phyloP scores from a whole-genome alignment of 2,797 vertebrate genomes.

The Numenius phaeopus region DNA sequence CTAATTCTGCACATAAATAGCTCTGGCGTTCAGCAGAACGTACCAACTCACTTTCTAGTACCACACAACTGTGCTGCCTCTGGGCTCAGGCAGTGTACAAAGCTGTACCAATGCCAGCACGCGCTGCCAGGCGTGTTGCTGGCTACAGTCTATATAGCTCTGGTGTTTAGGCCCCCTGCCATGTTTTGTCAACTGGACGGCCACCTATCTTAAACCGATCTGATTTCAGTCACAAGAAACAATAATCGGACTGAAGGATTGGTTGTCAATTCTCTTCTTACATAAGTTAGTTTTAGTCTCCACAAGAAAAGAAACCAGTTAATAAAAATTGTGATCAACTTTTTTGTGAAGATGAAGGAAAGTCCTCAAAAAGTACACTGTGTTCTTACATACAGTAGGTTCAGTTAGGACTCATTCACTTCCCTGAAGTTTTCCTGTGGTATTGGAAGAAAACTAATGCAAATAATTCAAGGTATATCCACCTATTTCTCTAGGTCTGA shows the following conservation, averaged over 20 bases:
- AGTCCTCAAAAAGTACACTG: neutral
- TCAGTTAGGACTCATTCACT: neutral
- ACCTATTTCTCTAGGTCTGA: neutral
- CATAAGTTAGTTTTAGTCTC: neutral
- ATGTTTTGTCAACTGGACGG: neutral
- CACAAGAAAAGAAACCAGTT: neutral
- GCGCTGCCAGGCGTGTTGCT: neutral
- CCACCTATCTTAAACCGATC: neutral
- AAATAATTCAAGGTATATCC: neutral
- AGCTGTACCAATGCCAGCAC: neutral
- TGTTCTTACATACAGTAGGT: neutral
- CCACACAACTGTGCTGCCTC: neutral
- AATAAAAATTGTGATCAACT: neutral
- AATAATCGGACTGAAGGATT: neutral
- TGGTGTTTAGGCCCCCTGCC: neutral
- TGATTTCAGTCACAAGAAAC: neutral
- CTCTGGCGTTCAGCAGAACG: neutral
- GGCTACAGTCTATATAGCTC: neutral
- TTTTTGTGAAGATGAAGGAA: neutral
- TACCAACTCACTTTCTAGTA: neutral
- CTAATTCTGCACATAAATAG: neutral
- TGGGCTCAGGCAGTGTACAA: neutral
- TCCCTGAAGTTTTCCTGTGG: neutral
- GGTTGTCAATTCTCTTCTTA: neutral
- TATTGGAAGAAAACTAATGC: neutral